phyloP scores from a whole-genome alignment of 2,797 vertebrate genomes.

The Cichlasoma orientale region DNA sequence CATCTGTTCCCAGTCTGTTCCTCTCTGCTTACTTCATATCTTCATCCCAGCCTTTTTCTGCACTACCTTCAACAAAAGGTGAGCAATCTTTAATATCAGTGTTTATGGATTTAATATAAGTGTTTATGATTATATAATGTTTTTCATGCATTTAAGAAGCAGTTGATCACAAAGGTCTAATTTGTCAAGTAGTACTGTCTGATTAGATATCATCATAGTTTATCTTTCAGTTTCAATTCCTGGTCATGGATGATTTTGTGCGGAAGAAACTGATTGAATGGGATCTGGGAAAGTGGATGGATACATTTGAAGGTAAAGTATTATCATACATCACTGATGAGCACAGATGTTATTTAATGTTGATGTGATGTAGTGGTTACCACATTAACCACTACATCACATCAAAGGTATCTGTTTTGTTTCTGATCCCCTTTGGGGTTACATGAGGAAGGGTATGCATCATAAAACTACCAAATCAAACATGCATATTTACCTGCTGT shows the following conservation, averaged over 20 bases:
- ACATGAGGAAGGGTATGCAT: too few species aligned
- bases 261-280: background rate
- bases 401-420: background rate
- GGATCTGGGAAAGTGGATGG: background rate
- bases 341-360: background rate
- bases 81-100: background rate
- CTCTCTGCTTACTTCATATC: background rate
- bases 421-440: background rate
- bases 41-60: fast-evolving
- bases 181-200: background rate
- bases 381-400: too few species aligned
- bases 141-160: background rate
- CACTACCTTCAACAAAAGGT: background rate
- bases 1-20: background rate
- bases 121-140: background rate
- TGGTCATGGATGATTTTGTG: constrained; percentile 48
- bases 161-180: background rate
- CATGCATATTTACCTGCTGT: background rate
- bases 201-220: background rate
- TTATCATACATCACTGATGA: background rate
- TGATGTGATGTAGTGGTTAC: background rate
- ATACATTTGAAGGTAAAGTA: background rate
- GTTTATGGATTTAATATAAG: too few species aligned
- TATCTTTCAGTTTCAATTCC: constrained; percentile 19
- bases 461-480: background rate